Conservation (phyloP, 2,797 vertebrate genomes). For the Florisuga fusca region DNA sequence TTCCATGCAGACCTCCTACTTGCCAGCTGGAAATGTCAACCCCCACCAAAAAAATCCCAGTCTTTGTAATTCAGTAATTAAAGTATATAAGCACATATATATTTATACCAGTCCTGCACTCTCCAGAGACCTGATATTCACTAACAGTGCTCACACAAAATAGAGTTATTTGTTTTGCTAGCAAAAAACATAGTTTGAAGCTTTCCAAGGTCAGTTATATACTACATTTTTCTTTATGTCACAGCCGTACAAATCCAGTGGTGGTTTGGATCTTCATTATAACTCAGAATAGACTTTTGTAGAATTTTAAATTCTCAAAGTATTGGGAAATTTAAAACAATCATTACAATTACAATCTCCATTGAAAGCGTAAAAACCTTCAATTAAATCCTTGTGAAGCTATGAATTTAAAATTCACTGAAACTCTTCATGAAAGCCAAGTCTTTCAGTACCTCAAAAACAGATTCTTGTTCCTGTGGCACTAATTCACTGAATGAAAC, state of each 20-base stretch:
- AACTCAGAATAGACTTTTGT: background rate
- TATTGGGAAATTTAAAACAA: background rate
- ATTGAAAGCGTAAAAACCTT: background rate
- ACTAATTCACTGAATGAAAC: background rate
- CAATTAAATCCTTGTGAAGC: background rate
- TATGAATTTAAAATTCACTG: background rate
- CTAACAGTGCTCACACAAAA: background rate
- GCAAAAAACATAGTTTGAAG: background rate
- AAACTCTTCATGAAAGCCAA: background rate
- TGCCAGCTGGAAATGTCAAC: background rate
- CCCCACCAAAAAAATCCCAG: background rate
- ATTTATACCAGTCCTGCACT: background rate
- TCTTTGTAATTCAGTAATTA: background rate
- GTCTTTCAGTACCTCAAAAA: background rate
- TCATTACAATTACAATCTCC: background rate
- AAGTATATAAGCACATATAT: background rate
- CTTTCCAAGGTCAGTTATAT: background rate
- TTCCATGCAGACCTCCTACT: background rate
- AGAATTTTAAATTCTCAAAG: background rate
- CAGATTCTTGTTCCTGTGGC: background rate
- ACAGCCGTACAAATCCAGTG: background rate
- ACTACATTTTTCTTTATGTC: background rate
- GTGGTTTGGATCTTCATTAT: background rate
- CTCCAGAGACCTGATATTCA: background rate
- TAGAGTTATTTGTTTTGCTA: background rate